Percentiles rank a stretch among this genome's conserved stretches.
phyloP scores from a whole-genome alignment of 2,888 invertebrate genomes.

The Machimus atricapillus region DNA sequence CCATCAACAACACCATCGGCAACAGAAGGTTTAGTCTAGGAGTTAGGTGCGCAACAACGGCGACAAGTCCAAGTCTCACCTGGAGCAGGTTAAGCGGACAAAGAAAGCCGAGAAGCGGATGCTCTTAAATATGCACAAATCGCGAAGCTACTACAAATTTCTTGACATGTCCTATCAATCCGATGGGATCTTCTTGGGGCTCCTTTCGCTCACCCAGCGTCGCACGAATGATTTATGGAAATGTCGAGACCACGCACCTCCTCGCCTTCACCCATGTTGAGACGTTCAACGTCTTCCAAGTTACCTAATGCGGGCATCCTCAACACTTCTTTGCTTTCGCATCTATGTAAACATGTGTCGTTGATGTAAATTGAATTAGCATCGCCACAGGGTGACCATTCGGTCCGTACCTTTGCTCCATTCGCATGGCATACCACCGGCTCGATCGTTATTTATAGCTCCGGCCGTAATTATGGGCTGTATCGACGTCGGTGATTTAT shows the following conservation, averaged over 20 bases:
- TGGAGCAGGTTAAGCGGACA: not conserved
- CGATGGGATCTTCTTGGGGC: not conserved
- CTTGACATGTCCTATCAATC: slow-evolving; percentile 37
- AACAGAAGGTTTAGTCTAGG: not conserved
- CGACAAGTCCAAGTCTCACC: not conserved
- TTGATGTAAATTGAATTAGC: slow-evolving; percentile 25
- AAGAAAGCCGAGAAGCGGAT: not conserved
- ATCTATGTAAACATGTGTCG: slow-evolving; percentile 36
- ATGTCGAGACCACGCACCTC: not conserved
- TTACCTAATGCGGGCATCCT: slow-evolving; percentile 13
- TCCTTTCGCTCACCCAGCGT: not conserved
- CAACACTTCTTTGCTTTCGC: not conserved
- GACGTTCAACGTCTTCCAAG: not conserved
- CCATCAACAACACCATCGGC: not conserved
- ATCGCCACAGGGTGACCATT: slow-evolving; percentile 21
- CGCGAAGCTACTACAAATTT: slow-evolving; percentile 25
- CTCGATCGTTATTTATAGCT: not conserved
- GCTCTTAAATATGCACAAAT: slow-evolving; percentile 6
- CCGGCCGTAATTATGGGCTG: slow-evolving; percentile 1
- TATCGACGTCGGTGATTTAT: not conserved
- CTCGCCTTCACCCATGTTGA: not conserved
- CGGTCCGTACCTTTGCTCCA: not conserved
- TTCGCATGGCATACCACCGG: not conserved
- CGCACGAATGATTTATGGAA: slow-evolving; percentile 32
- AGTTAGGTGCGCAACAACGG: not conserved